These are phyloP conservation scores for Caenorhabditis virilis DNA, from an alignment of 2,888 invertebrate genomes.

Conservation along the genomic window DNA sequence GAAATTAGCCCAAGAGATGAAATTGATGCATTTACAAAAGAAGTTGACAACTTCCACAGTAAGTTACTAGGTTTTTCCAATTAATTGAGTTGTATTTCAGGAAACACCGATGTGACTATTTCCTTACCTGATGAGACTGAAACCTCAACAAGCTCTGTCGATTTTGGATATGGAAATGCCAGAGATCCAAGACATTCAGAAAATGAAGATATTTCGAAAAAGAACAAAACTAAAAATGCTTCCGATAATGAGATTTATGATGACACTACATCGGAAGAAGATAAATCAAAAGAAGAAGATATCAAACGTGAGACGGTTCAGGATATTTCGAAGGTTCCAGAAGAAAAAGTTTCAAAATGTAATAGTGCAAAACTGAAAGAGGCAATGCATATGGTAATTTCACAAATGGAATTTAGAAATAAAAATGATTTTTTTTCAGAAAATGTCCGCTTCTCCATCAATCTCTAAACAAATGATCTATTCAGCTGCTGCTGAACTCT, in stretches of 20 bases:
- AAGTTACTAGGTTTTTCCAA: neutral
- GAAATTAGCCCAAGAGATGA: no score
- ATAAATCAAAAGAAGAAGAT: neutral
- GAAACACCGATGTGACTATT: neutral
- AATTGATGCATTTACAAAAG: conserved; percentile 10
- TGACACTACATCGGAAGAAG: neutral
- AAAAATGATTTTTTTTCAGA: conserved; percentile 18
- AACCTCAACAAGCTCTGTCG: neutral
- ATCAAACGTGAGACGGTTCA: neutral
- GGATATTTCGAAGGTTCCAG: neutral
- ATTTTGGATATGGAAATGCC: conserved; percentile 11
- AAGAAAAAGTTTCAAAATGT: conserved; percentile 27
- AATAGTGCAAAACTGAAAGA: conserved; percentile 28
- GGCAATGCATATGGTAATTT: conserved; percentile 29
- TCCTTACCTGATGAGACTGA: neutral
- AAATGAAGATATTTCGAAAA: conserved; percentile 3
- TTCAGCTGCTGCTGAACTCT: conserved; percentile 40
- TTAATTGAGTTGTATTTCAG: neutral
- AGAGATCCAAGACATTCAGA: conserved; percentile 14
- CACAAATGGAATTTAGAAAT: neutral
- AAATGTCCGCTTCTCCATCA: conserved; percentile 45
- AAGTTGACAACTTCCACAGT: conserved; percentile 23
- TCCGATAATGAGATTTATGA: conserved; percentile 7
- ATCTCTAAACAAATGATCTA: conserved; percentile 52
- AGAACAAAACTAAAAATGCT: neutral